A percentile compares a stretch with the other conserved stretches of the same genome.
Conservation (phyloP, 2,113 vertebrate genomes). For the Hyla sarda region DNA sequence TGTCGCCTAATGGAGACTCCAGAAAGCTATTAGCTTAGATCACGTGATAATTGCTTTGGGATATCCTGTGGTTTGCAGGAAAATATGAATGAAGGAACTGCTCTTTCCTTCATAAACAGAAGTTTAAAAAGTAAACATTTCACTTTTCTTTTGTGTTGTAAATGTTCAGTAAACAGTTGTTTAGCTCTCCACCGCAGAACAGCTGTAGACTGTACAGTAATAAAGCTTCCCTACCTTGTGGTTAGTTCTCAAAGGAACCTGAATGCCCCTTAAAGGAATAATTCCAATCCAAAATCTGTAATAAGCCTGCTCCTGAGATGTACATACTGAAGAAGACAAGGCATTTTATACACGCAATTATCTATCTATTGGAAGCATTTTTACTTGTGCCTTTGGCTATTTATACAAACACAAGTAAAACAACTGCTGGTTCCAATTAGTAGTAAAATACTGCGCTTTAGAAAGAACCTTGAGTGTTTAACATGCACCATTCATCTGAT, state of each 20-base stretch:
- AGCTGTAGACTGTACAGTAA: not conserved
- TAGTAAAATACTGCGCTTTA: conserved; percentile 30
- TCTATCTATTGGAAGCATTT: conserved; percentile 26
- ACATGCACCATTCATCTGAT: conserved; percentile 17
- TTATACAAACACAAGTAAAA: conserved; percentile 44
- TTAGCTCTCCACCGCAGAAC: not conserved
- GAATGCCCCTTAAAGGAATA: conserved; percentile 15
- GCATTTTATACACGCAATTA: conserved; percentile 26
- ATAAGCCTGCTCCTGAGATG: conserved; percentile 16
- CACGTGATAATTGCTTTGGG: not conserved
- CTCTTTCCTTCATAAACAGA: not conserved
- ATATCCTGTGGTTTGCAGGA: not conserved
- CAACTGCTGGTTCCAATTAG: conserved; percentile 54
- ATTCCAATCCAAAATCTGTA: not conserved
- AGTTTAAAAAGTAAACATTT: not conserved
- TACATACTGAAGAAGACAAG: not conserved
- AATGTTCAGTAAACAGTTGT: not conserved
- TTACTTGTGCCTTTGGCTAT: conserved; percentile 40
- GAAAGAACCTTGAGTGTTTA: conserved; percentile 28
- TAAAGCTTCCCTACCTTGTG: not conserved
- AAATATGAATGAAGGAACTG: not conserved
- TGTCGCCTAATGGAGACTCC: conserved; percentile 5
- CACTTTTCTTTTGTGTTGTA: not conserved
- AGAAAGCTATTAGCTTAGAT: not conserved
- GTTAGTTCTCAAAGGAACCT: not conserved